Percentiles rank a stretch among this genome's conserved stretches.
Evolutionary conservation across 2,113 vertebrate genomes (phyloP).

Genomic region (Channa maculata): DNA sequence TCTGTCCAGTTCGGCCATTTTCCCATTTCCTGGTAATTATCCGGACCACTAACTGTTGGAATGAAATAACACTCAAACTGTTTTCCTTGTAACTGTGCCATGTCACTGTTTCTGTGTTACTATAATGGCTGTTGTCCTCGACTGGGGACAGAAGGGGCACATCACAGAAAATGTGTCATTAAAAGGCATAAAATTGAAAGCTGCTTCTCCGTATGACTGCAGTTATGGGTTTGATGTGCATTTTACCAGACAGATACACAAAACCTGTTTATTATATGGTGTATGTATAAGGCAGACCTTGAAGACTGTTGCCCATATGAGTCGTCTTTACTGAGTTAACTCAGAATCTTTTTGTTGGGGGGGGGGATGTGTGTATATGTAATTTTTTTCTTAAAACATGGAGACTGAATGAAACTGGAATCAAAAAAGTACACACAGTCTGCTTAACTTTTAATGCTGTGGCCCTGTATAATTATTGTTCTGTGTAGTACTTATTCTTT

Average conservation of each 20-base stretch:
- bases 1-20: conserved; percentile 40
- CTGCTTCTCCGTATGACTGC: conserved; percentile 56
- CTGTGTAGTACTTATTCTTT: conserved; percentile 6
- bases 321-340: background rate
- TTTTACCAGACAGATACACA: conserved; percentile 3
- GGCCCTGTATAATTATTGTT: conserved; percentile 4
- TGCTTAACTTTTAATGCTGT: background rate
- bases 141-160: conserved; percentile 42
- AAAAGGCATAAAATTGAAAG: conserved; percentile 70
- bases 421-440: no score
- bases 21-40: conserved; percentile 78
- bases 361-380: background rate
- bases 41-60: conserved; percentile 69
- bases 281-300: conserved; percentile 2
- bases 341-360: background rate
- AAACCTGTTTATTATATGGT: background rate
- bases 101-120: conserved; percentile 45
- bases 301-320: background rate
- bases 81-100: conserved; percentile 54
- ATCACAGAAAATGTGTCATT: conserved; percentile 57
- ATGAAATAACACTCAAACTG: conserved; percentile 62
- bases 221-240: conserved; percentile 46
- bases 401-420: no score
- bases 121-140: conserved; percentile 60
- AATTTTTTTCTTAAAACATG: background rate